These are phyloP conservation scores for Danio albolineatus DNA, from an alignment of 2,797 vertebrate species.

Conservation along the genomic window DNA sequence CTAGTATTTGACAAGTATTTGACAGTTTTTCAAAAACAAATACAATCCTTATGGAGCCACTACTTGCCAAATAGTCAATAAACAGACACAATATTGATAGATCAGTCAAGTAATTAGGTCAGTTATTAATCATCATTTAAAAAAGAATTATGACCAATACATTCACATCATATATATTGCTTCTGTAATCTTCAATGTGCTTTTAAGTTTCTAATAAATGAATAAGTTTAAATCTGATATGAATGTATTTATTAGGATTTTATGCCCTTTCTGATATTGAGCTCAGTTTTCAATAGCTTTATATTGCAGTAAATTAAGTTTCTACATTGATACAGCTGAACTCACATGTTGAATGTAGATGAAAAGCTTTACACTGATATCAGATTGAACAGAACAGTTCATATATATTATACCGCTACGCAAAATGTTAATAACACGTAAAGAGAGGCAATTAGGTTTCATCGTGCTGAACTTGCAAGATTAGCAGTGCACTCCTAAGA, in stretches of 20 bases:
- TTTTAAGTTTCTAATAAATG: background rate
- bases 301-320: background rate
- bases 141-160: too few species aligned
- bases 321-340: constrained; percentile 8
- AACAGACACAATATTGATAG: too few species aligned
- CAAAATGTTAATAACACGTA: background rate
- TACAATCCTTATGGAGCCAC: too few species aligned
- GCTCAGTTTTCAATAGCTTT: background rate
- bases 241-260: background rate
- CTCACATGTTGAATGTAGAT: background rate
- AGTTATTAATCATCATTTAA: too few species aligned
- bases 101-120: too few species aligned
- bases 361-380: background rate
- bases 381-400: background rate
- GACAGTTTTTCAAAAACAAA: too few species aligned
- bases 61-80: too few species aligned
- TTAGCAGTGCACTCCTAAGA: background rate
- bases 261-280: background rate
- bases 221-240: background rate
- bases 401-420: constrained; percentile 5
- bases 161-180: background rate
- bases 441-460: background rate
- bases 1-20: too few species aligned
- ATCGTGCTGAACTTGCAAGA: background rate
- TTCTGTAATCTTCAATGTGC: background rate